Evolutionary conservation across 1,140 invertebrate genomes (phyloP), one percentile per base, ranked within the genome.

Genomic region (Parapsyche elsis): DNA sequence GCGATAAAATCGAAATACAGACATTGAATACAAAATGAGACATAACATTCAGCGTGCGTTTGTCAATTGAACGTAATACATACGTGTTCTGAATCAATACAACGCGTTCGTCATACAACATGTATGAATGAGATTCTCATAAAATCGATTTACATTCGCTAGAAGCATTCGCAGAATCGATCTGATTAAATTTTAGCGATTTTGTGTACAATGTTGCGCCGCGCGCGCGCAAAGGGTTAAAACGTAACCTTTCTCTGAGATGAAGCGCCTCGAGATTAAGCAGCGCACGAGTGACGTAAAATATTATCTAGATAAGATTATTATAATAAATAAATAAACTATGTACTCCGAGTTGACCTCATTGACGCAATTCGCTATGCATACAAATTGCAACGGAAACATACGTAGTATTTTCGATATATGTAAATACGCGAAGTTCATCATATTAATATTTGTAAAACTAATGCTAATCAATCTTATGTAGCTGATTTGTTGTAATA

Each of bases 341-440:
- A 38, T 38, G 30, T 38, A 38, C 7, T 38, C 30, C 30, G 30
- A 38, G 30, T 38, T 38, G 57, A 61, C 57, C 57, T 19, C 5
- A 61, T 61, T 61, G 57, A 61, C 57, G 57, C 57, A 61, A 61
- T 61, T 61, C 16, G 57, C 57, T 61, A 1, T 57, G 53, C 53
- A 57, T 57, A 16, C 53, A 57, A 57, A 57, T n/a, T 38, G 30
- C 30, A 38, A 38, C 30, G 30, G 30, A 38, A 38, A 38, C 30
- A 38, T 38, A 38, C 30, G 7, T 38, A 38, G 7, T 38, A 38
- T 38, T 38, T 38, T 38, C 7, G 30, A 38, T 38, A 4, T 38
- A 38, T 4, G 7, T 38, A 38, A n/a, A 4, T 38, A 38, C 30
- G 7, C 30, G 30, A 38, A 38, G 30, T 1, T 38, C 30, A 38